phyloP scores from a whole-genome alignment of 2,113 vertebrate species.

The Ameiurus melas region DNA sequence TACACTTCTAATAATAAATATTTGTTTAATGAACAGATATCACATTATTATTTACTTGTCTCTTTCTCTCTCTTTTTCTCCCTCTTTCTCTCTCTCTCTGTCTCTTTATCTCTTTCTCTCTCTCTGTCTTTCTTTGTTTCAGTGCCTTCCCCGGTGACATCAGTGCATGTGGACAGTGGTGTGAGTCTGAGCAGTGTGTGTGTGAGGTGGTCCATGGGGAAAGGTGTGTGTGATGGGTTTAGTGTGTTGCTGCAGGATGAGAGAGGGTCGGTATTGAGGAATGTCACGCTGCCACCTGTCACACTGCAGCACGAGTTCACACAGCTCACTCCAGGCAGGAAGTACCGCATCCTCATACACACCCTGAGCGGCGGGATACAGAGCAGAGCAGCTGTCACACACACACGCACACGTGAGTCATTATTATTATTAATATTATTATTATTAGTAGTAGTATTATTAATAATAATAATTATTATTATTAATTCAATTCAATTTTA shows the following conservation, averaged over 20 bases:
- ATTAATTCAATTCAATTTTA: too few species aligned
- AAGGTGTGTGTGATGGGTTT: conserved; percentile 84
- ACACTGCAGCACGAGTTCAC: conserved; percentile 77
- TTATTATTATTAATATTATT: background rate
- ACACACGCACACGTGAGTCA: conserved; percentile 82
- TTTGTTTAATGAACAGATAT: background rate
- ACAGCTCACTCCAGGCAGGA: conserved; percentile 83
- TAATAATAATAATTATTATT: background rate
- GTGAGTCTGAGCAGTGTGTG: conserved; percentile 79
- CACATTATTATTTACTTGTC: background rate
- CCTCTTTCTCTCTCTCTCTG: too few species aligned
- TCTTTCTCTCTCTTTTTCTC: too few species aligned
- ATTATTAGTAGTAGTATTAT: background rate
- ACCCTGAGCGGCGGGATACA: conserved; percentile 84
- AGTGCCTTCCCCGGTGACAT: conserved; percentile 75
- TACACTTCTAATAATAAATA: background rate
- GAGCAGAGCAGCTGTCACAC: conserved; percentile 73
- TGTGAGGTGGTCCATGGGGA: conserved; percentile 82
- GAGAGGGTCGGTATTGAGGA: conserved; percentile 75
- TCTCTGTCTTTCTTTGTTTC: conserved; percentile 4
- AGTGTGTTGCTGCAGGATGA: conserved; percentile 83
- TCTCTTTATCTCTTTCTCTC: background rate
- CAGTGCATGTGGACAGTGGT: conserved; percentile 73
- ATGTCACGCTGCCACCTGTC: conserved; percentile 72
- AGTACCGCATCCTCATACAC: conserved; percentile 82